phyloP scores from a whole-genome alignment of 2,113 vertebrate genomes.

The Eira barbara region DNA sequence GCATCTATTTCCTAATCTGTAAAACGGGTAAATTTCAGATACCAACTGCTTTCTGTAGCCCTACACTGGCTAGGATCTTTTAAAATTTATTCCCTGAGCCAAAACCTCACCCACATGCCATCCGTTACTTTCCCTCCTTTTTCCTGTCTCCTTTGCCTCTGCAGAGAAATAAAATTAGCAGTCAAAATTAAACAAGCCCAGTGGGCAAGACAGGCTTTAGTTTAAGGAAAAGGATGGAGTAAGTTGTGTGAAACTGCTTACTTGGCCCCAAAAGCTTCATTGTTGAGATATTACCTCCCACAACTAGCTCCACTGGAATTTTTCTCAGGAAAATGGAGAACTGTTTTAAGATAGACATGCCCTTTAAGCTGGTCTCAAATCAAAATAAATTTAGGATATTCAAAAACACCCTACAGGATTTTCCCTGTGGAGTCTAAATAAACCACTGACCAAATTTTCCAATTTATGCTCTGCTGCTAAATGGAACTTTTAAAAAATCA shows the following conservation, averaged over 20 bases:
- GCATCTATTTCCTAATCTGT: conserved; percentile 21
- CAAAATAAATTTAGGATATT: conserved; percentile 74
- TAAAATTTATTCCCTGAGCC: conserved; percentile 39
- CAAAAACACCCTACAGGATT: conserved; percentile 66
- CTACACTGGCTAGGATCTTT: conserved; percentile 17
- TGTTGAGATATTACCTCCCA: conserved; percentile 66
- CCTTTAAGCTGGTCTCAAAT: conserved; percentile 67
- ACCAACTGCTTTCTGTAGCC: conserved; percentile 31
- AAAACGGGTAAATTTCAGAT: conserved; percentile 14
- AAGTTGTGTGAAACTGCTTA: conserved; percentile 53
- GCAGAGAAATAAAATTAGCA: conserved; percentile 69
- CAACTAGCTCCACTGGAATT: conserved; percentile 57
- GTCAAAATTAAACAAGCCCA: conserved; percentile 65
- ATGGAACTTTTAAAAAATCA: conserved; percentile 46
- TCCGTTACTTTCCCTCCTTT: conserved; percentile 56
- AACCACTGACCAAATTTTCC: conserved; percentile 68
- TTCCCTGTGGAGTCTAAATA: conserved; percentile 65
- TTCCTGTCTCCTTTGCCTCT: conserved; percentile 58
- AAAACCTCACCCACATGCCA: conserved; percentile 57
- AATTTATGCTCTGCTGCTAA: conserved; percentile 55
- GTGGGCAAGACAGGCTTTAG: conserved; percentile 41
- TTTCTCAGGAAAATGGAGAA: conserved; percentile 67
- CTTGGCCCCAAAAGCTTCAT: conserved; percentile 67
- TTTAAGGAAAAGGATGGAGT: conserved; percentile 48
- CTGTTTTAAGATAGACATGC: conserved; percentile 68